phyloP scores from a whole-genome alignment of 2,797 vertebrate species.

The Nothura maculosa region DNA sequence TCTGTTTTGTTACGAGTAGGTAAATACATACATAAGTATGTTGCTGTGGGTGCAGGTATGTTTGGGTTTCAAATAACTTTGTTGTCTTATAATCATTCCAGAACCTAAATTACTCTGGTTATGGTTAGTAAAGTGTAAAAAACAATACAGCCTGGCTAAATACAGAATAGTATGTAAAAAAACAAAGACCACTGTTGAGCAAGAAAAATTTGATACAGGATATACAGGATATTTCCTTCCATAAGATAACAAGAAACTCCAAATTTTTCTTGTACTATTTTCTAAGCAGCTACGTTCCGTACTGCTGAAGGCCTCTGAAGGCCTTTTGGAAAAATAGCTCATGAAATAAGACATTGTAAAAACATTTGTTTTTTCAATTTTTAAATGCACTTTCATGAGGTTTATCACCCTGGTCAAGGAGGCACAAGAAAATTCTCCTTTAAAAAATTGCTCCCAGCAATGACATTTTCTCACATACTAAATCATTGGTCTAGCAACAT shows the following conservation, averaged over 20 bases:
- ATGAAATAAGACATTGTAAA: slow-evolving; percentile 15
- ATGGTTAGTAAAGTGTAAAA: neutral
- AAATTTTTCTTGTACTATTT: neutral
- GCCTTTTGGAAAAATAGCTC: slow-evolving; percentile 6
- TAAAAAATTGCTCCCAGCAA: slow-evolving; percentile 30
- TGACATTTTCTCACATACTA: slow-evolving; percentile 41
- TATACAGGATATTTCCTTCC: neutral
- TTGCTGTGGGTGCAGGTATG: too few relatives aligned
- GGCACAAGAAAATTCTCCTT: slow-evolving; percentile 30
- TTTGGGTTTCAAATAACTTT: neutral
- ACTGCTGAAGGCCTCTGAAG: slow-evolving; percentile 13
- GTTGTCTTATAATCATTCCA: neutral
- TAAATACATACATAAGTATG: neutral
- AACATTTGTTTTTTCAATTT: neutral
- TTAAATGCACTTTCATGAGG: neutral
- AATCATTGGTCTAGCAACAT: slow-evolving; percentile 17
- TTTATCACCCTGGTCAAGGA: neutral
- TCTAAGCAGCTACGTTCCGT: slow-evolving; percentile 1
- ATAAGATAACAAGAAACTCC: neutral
- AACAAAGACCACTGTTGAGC: neutral
- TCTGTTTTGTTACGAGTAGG: neutral
- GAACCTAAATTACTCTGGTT: neutral
- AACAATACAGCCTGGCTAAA: neutral
- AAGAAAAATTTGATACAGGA: neutral
- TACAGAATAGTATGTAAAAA: neutral